phyloP scores from a whole-genome alignment of 1,140 invertebrate genomes.

The Metopolophium dirhodum region DNA sequence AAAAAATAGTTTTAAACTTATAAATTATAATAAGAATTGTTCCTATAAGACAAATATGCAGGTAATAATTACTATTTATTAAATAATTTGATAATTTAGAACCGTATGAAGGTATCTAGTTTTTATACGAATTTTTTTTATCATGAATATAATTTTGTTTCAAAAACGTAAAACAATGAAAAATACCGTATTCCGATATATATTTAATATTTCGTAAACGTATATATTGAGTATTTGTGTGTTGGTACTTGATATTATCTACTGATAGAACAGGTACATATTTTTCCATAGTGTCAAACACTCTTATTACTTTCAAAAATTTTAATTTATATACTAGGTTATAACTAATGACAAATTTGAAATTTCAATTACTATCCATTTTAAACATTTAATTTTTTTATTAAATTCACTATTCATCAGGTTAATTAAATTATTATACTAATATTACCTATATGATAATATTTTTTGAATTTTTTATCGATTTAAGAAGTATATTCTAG shows the following conservation, averaged over 20 bases:
- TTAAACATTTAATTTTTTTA: neutral
- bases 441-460: neutral
- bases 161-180: too few species aligned
- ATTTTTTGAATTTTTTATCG: neutral
- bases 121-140: neutral
- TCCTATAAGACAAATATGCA: neutral
- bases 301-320: neutral
- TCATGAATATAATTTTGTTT: neutral
- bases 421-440: neutral
- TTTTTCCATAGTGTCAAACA: neutral
- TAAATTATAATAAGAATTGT: too few species aligned
- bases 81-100: too few species aligned
- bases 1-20: too few species aligned
- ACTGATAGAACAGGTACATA: neutral
- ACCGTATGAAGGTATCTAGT: neutral
- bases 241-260: neutral
- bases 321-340: neutral
- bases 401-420: neutral
- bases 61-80: too few species aligned
- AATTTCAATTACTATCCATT: neutral
- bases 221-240: too few species aligned
- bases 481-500: neutral
- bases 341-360: neutral
- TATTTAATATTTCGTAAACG: too few species aligned
- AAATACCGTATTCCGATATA: too few species aligned